Percentiles rank a stretch among this genome's conserved stretches.
phyloP scores from a whole-genome alignment of 64 coral and sea anemone species.

The Pocillopora verrucosa region DNA sequence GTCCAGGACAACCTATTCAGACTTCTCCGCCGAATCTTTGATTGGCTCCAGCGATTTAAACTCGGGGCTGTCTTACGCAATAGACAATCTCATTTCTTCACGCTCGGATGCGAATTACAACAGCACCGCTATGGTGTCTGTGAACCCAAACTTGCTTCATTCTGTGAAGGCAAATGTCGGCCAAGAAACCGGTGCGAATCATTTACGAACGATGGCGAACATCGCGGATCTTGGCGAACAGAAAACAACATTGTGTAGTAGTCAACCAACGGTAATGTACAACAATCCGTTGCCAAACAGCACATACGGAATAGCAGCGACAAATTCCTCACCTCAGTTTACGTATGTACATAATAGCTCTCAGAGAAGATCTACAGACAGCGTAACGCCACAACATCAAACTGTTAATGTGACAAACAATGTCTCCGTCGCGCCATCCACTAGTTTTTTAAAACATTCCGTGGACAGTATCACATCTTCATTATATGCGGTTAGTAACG shows the following conservation, averaged over 20 bases:
- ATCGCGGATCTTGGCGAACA: conserved; percentile 56
- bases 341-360: neutral
- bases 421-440: conserved; percentile 33
- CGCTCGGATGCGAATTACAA: conserved; percentile 68
- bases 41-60: conserved; percentile 78
- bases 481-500: conserved; percentile 16
- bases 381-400: neutral
- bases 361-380: neutral
- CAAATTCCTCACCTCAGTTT: conserved; percentile 6
- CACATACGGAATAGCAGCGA: neutral
- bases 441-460: conserved; percentile 62
- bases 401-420: conserved; percentile 21
- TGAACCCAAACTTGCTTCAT: conserved; percentile 90
- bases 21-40: conserved; percentile 88
- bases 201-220: conserved; percentile 44
- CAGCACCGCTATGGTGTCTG: conserved; percentile 73
- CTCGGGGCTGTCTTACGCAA: conserved; percentile 82
- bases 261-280: neutral
- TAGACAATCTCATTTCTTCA: conserved; percentile 86
- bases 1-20: conserved; percentile 74
- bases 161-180: conserved; percentile 49
- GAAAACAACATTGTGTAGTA: conserved; percentile 8
- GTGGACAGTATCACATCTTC: conserved; percentile 67
- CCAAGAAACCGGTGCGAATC: conserved; percentile 27
- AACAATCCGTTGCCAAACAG: neutral